Evolutionary conservation across 2,888 invertebrate genomes (phyloP).

Genomic region (Drosophila dives): DNA sequence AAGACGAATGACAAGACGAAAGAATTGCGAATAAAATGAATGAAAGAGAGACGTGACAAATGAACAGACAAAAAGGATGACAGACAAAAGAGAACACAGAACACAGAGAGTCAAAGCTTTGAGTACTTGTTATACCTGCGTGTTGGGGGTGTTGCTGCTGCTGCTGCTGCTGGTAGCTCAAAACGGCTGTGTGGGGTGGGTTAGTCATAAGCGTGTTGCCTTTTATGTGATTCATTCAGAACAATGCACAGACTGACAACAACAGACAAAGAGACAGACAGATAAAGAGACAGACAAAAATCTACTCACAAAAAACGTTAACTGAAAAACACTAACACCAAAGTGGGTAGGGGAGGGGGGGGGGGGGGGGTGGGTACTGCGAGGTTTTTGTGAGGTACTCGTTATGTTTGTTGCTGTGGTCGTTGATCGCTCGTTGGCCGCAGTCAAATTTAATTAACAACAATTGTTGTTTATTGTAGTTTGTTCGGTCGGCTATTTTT

Average conservation of each 20-base stretch:
- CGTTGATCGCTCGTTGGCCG: slow-evolving; percentile 71
- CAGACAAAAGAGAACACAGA: slow-evolving; percentile 1
- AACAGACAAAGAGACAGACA: slow-evolving; percentile 1
- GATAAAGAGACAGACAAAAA: slow-evolving; percentile 19
- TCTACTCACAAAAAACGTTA: slow-evolving; percentile 30
- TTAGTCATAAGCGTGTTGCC: slow-evolving; percentile 55
- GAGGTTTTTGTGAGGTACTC: not conserved
- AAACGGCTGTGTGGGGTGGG: not conserved
- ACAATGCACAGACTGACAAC: slow-evolving; percentile 49
- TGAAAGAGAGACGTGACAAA: slow-evolving; percentile 18
- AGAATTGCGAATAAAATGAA: slow-evolving; percentile 13
- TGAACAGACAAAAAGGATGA: not conserved
- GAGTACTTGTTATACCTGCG: not conserved
- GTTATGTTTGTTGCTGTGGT: slow-evolving; percentile 50
- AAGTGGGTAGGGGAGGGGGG: not conserved
- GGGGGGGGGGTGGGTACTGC: not conserved
- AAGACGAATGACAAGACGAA: slow-evolving; percentile 19
- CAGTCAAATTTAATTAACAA: slow-evolving; percentile 75
- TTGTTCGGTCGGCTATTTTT: slow-evolving; percentile 61
- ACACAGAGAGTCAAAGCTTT: not conserved
- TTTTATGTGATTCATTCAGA: slow-evolving; percentile 64
- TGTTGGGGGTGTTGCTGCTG: not conserved
- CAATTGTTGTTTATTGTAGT: slow-evolving; percentile 68
- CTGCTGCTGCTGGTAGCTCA: not conserved
- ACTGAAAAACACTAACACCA: slow-evolving; percentile 44